phyloP scores from a whole-genome alignment of 2,797 vertebrate genomes.

The Gymnoscopelus microlampas region DNA sequence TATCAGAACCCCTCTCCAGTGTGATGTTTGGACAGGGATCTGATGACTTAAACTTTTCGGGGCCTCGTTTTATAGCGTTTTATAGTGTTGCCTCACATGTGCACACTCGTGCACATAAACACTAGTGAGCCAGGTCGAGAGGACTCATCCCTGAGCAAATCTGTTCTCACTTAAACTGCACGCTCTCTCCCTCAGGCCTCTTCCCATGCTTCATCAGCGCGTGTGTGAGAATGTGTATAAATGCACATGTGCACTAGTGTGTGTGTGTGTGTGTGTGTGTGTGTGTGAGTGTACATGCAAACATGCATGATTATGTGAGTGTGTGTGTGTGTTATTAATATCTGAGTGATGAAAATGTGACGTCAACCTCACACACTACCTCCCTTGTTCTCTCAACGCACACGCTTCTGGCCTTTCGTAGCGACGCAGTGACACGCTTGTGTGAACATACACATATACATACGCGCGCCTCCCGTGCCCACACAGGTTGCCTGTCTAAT shows the following conservation, averaged over 20 bases:
- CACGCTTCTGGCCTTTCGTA: slow-evolving; percentile 55
- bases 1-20: slow-evolving; percentile 7
- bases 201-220: slow-evolving; percentile 15
- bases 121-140: slow-evolving; percentile 28
- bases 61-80: slow-evolving; percentile 1
- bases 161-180: slow-evolving; percentile 35
- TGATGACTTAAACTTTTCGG: slow-evolving; percentile 16
- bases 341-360: slow-evolving; percentile 75
- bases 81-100: slow-evolving; percentile 23
- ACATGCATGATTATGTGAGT: slow-evolving; percentile 15
- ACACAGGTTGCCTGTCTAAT: slow-evolving; percentile 39
- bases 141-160: slow-evolving; percentile 29
- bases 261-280: slow-evolving; percentile 43
- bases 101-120: slow-evolving; percentile 16
- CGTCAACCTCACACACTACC: slow-evolving; percentile 73
- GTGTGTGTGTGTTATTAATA: slow-evolving; percentile 71
- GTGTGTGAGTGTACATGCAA: slow-evolving; percentile 14
- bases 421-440: slow-evolving; percentile 40
- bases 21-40: slow-evolving; percentile 42
- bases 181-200: slow-evolving; percentile 13
- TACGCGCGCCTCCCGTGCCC: slow-evolving; percentile 15
- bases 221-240: too few relatives aligned
- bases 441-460: slow-evolving; percentile 41
- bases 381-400: slow-evolving; percentile 71
- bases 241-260: slow-evolving; percentile 6